Conservation (phyloP, 2,797 vertebrate species). For the Sibirionetta formosa region DNA sequence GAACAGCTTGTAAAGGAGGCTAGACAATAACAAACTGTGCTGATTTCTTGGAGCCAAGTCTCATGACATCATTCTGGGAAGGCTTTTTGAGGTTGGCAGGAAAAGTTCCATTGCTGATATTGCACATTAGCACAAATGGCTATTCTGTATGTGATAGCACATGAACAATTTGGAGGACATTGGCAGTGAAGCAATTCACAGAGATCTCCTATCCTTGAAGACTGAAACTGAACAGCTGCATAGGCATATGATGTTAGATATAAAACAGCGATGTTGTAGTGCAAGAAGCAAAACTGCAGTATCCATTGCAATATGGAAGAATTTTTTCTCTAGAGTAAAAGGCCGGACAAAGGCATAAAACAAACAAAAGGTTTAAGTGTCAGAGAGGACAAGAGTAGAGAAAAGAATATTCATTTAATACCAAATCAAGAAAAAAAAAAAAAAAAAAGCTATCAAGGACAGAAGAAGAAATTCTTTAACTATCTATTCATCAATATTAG, state of each 20-base stretch:
- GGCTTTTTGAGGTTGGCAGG: not conserved
- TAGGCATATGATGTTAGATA: not conserved
- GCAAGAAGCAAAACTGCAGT: not conserved
- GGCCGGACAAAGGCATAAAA: not conserved
- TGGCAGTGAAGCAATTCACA: not conserved
- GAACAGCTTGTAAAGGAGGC: conserved; percentile 11
- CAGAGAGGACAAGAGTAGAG: not conserved
- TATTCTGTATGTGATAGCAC: not conserved
- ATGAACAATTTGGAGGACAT: not conserved
- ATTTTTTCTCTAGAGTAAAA: not conserved
- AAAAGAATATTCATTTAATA: not conserved
- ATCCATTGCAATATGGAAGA: not conserved
- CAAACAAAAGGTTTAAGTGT: not conserved
- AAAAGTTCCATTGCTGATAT: conserved; percentile 6
- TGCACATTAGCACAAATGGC: not conserved
- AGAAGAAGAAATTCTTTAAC: not conserved
- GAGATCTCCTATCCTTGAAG: not conserved
- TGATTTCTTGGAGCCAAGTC: conserved; percentile 13
- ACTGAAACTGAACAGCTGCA: not conserved
- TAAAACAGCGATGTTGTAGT: not conserved
- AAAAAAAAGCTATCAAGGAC: not conserved
- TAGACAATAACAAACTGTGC: conserved; percentile 18
- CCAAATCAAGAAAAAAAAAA: not conserved
- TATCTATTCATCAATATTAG: not conserved
- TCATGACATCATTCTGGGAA: conserved; percentile 37